Evolutionary conservation across 2,113 vertebrate genomes (phyloP).

Genomic region (Piaya cayana): DNA sequence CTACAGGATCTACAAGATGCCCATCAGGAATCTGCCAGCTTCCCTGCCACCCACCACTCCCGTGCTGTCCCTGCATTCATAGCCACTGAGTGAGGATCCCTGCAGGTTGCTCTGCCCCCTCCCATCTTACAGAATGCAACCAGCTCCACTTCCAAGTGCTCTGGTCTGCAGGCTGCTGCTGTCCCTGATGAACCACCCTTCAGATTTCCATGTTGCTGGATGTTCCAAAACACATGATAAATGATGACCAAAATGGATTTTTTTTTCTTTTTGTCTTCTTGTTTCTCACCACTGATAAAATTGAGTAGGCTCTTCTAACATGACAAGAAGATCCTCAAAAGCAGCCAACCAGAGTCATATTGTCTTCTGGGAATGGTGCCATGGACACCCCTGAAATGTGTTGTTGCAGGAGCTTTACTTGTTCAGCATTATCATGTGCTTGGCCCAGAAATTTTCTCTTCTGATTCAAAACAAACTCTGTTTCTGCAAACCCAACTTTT

Average conservation of each 20-base stretch:
- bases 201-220: not conserved
- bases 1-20: not conserved
- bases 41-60: not conserved
- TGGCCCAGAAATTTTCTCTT: not conserved
- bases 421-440: not conserved
- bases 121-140: not conserved
- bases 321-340: not conserved
- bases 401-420: not conserved
- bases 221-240: not conserved
- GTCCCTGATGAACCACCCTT: not conserved
- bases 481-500: too few relatives aligned
- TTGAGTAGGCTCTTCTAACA: not conserved
- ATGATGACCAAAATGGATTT: not conserved
- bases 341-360: not conserved
- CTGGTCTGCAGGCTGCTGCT: not conserved
- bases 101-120: not conserved
- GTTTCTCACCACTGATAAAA: not conserved
- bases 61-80: not conserved
- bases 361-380: not conserved
- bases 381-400: fast-evolving
- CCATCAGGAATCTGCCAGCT: not conserved
- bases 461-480: not conserved
- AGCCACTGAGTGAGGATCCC: not conserved
- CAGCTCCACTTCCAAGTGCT: not conserved
- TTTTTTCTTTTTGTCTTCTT: not conserved